Conservation (phyloP, 2,797 vertebrate species). For the Mastacembelus armatus region DNA sequence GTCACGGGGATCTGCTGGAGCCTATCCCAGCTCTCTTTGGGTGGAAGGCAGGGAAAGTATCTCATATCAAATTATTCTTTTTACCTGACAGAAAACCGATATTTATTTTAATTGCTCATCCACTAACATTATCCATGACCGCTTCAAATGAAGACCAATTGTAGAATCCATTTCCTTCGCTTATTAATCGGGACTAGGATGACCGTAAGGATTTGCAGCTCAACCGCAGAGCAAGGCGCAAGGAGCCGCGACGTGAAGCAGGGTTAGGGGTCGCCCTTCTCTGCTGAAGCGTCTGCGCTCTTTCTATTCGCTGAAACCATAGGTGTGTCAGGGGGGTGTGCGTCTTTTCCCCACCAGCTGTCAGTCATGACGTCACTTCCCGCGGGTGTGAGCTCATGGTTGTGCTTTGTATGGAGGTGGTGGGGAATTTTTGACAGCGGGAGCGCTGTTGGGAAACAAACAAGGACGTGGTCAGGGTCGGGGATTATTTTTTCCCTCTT, state of each 20-base stretch:
- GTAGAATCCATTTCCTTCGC: no score
- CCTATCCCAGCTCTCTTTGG: no score
- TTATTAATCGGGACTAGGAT: no score
- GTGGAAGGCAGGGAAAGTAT: no score
- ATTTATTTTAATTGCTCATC: no score
- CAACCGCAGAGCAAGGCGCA: no score
- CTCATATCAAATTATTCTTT: no score
- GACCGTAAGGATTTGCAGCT: no score
- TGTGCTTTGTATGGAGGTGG: constrained; percentile 70
- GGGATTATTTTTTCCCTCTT: constrained; percentile 37
- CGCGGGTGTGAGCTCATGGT: constrained; percentile 58
- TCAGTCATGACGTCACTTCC: constrained; percentile 74
- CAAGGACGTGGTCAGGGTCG: constrained; percentile 66
- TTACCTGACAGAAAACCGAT: no score
- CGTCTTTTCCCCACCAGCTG: constrained; percentile 21
- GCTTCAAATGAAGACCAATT: no score
- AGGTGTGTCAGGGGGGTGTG: constrained; percentile 83
- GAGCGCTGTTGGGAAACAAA: constrained; percentile 68
- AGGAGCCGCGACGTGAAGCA: neutral
- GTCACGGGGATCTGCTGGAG: no score
- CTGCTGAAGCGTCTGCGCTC: constrained; percentile 19
- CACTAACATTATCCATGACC: no score
- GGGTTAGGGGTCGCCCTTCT: constrained; percentile 71
- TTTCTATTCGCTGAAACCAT: constrained; percentile 79
- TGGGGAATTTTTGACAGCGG: constrained; percentile 84